These are phyloP conservation scores for Ashinkailepas kermadecensis DNA, from an alignment of 2,888 invertebrate genomes.

Conservation along the genomic window DNA sequence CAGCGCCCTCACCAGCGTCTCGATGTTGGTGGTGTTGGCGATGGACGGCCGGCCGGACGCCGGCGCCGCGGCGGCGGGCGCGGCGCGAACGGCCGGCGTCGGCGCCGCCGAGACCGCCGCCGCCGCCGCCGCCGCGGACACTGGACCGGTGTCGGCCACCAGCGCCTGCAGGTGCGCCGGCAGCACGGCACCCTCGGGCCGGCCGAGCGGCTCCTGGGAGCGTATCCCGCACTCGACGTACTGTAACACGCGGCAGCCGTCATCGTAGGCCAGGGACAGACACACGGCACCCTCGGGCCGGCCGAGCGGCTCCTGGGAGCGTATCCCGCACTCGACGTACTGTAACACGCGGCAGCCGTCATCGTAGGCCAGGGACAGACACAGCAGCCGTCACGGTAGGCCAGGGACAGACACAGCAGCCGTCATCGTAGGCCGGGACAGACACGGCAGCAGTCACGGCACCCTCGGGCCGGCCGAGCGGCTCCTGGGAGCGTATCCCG, in stretches of 20 bases:
- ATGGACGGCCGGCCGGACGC: slow-evolving; percentile 64
- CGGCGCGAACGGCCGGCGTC: background rate
- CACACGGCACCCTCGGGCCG: no score
- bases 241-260: slow-evolving; percentile 36
- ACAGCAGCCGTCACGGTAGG: background rate
- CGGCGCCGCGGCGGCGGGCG: background rate
- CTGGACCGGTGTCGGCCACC: slow-evolving; percentile 46
- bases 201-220: slow-evolving; percentile 77
- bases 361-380: background rate
- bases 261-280: no score
- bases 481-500: no score
- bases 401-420: background rate
- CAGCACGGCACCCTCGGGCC: slow-evolving; percentile 64
- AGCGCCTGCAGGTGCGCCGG: slow-evolving; percentile 54
- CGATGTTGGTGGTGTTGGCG: slow-evolving; percentile 95
- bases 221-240: slow-evolving; percentile 87
- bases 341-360: no score
- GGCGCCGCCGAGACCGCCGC: background rate
- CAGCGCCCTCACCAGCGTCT: slow-evolving; percentile 87
- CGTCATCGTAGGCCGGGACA: background rate
- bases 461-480: no score
- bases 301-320: no score
- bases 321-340: no score
- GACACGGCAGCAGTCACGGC: no score
- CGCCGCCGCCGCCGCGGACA: slow-evolving; percentile 10